phyloP scores from a whole-genome alignment of 2,797 vertebrate genomes.

The Psittacula echo region DNA sequence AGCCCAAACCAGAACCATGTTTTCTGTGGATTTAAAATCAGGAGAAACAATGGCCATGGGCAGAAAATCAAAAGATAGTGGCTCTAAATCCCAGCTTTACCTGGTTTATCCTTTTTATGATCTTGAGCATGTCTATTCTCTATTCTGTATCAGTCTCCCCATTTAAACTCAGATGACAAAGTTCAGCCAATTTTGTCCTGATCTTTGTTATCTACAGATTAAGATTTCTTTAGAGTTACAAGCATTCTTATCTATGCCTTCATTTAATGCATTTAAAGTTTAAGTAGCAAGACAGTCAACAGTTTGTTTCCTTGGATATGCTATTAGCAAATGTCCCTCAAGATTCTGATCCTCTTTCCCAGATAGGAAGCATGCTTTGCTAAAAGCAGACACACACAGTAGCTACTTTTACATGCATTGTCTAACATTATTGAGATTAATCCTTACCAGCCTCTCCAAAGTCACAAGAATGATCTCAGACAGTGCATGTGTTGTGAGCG shows the following conservation, averaged over 20 bases:
- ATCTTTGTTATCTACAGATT: not conserved
- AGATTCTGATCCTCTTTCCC: not conserved
- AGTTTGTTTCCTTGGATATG: not conserved
- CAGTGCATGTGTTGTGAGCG: not conserved
- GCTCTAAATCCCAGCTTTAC: conserved; percentile 25
- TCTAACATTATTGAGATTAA: not conserved
- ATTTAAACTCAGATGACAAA: not conserved
- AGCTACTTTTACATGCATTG: not conserved
- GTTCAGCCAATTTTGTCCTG: not conserved
- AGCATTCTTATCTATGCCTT: conserved; percentile 14
- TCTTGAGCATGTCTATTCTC: not conserved
- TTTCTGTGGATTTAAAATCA: not conserved
- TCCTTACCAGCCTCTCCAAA: not conserved
- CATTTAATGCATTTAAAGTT: not conserved
- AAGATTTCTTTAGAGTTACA: not conserved
- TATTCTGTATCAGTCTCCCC: not conserved
- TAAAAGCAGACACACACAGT: not conserved
- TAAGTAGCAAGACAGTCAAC: conserved; percentile 12
- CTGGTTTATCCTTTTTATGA: conserved; percentile 28
- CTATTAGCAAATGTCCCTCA: not conserved
- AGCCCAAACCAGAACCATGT: not conserved
- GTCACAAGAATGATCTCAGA: not conserved
- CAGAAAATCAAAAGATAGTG: not conserved
- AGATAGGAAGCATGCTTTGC: not conserved
- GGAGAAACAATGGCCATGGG: not conserved